Base-by-base conservation (phyloP, 2,888 invertebrate species). In the Hirtodrosophila cameraria region DNA sequence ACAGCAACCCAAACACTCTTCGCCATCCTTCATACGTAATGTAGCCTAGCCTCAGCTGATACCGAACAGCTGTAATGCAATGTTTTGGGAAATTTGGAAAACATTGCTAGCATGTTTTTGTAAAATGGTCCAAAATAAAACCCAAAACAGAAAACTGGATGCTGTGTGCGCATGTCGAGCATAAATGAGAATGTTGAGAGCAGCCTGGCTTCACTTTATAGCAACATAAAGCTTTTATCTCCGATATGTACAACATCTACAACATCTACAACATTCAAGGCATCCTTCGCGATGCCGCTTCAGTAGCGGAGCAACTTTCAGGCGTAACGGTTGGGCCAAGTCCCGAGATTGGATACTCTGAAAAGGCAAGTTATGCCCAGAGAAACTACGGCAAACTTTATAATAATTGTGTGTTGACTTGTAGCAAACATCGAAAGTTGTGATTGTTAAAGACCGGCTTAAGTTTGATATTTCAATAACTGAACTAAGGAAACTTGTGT, bases 271-370 rank as follows among this genome's bases (percentile, higher is more conserved):
- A 58, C 69, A 74, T 69, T 60, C 58, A 16, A 11, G 35, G 48
- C 53, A 50, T 27, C 43, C 46, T 9, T 43, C 28, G 18, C 23
- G 53, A 58, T 42, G 45, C 52, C 50, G 66, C 77, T 38, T 70
- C 78, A 87, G 87, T 87, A 76, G 87, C 83, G 75, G 88, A 88
- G 76, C 59, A 74, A 73, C 77, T 73, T 81, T 88, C 77, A 75
- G 64, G 64, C 76, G 74, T 72, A 55, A 73, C 82, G 81, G 88
- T 88, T 73, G 64, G 42, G 33, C 12, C 39, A 18, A 13, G 27
- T 23, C 65, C 58, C 35, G 36, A 46, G 15, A 39, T 41, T 31
- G 20, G 18, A 23, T 4, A 15, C 6, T 6, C 20, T 13, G n/a
- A 20, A 6, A 31, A 39, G 13, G 48, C 50, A 53, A 27, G 30